Base-by-base conservation (phyloP, 1,140 invertebrate genomes). In the Bradysia coprophila region DNA sequence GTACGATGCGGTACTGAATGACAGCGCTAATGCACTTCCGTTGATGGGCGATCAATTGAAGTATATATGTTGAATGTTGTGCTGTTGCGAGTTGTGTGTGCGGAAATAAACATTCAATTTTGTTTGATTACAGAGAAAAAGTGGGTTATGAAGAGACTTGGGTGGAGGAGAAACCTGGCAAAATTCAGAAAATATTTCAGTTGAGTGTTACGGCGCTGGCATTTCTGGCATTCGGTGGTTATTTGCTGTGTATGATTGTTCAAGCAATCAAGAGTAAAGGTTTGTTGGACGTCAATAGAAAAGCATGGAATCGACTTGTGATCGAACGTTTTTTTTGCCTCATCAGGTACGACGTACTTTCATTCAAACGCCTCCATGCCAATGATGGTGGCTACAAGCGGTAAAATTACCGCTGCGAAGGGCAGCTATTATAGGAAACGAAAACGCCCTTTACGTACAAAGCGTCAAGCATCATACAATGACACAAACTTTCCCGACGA, bases 211-310 rank as follows among this genome's bases (percentile, higher is more conserved):
- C 80, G 0, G 71, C 78, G 0, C 55, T 84, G 13, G 74, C 81
- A 0, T 84, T 85, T 55, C 53, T 83, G 2, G 80, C 80, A 0
- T 84, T 84, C 48, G 81, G 79, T 9, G 81, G 80, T 6, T 84
- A 84, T 54, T 56, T 85, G 10, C 52, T 85, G 0, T 78, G 77
- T 50, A 58, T 85, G 1, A 73, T 84, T 28, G 73, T 81, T 3
- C 72, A 75, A 45, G 75, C 76, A 0, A 68, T 82, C 6, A 77
- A 71, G 49, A 64, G 59, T 58, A 66, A 67, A 49, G 57, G 46
- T 45, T 62, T 61, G 39, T 13, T 32, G 4, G n/a, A n/a, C n/a
- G n/a, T n/a, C n/a, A n/a, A n/a, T n/a, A n/a, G n/a, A n/a, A n/a
- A n/a, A n/a, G n/a, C n/a, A n/a, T n/a, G n/a, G 8, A 9, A 31